Evolutionary conservation across 2,888 invertebrate genomes (phyloP), one percentile per base, ranked within the genome.

Genomic region (Limnephilus rhombicus): DNA sequence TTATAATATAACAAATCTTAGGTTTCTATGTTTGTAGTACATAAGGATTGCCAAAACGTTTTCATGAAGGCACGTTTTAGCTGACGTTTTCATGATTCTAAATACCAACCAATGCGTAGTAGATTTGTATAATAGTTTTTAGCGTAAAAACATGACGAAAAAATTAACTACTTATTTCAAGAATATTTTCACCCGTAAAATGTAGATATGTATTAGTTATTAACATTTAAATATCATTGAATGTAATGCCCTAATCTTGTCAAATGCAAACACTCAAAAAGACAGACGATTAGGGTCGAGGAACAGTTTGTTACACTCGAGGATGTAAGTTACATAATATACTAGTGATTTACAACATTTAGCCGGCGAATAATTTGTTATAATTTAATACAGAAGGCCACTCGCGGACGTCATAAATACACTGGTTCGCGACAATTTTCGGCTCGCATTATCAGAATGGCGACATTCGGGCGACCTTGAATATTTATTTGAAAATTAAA

Each of bases 401-500:
- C 68, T 89, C 80, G 34, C 34, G 41, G 80, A 37, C 88, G 88
- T 89, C 88, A 89, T 89, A 37, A 89, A 89, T 89, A 89, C 88
- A 41, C 80, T n/a, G 88, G 37, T 89, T 89, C 88, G 41, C 88
- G 88, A 89, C 80, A 89, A 37, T 80, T 89, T 89, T 89, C 88
- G n/a, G 88, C 24, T 89, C 80, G 80, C 80, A 80, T 80, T 89
- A 89, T 89, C 88, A 89, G 80, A 89, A 89, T 89, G 88, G 88
- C 37, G 88, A 89, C 88, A 89, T 37, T 89, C 80, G 37, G 88
- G 80, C 34, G 88, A 80, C 88, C 88, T 89, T 89, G 88, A 89
- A 89, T 89, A 89, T 80, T 89, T 89, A 89, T 89, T 89, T 89
- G 88, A 89, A 89, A 89, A 89, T 89, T 89, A 89, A 89, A 89